Evolutionary conservation across 2,888 invertebrate species (phyloP).

Genomic region (Platynereis dumerilii): DNA sequence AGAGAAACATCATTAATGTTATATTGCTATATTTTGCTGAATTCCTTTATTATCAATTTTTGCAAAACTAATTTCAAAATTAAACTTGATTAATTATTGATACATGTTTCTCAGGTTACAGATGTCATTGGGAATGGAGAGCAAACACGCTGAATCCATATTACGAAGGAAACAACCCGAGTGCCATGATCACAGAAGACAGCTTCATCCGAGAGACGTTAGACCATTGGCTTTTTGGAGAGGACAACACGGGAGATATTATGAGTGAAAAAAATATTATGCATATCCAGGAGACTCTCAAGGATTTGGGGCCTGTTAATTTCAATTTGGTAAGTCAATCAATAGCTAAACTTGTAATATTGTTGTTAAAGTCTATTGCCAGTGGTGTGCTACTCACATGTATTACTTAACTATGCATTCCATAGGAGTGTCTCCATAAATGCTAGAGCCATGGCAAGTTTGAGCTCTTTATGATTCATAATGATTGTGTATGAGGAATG

Average conservation of each 20-base stretch:
- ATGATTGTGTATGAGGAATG: too few relatives aligned
- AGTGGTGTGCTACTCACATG: too few relatives aligned
- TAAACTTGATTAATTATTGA: too few relatives aligned
- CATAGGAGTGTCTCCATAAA: too few relatives aligned
- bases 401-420: too few relatives aligned
- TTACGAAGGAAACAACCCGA: slow-evolving; percentile 82
- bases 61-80: too few relatives aligned
- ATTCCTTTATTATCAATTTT: too few relatives aligned
- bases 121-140: slow-evolving; percentile 78
- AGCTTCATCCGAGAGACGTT: slow-evolving; percentile 77
- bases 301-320: slow-evolving; percentile 38
- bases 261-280: slow-evolving; percentile 75
- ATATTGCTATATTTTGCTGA: too few relatives aligned
- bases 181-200: slow-evolving; percentile 83
- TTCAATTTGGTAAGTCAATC: slow-evolving; percentile 48
- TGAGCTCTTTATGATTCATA: too few relatives aligned
- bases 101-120: slow-evolving; percentile 29
- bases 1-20: too few relatives aligned
- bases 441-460: too few relatives aligned
- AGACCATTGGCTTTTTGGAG: slow-evolving; percentile 85
- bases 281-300: slow-evolving; percentile 63
- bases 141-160: slow-evolving; percentile 90
- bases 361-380: too few relatives aligned
- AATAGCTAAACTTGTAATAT: not conserved
- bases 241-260: slow-evolving; percentile 85